Conservation (phyloP, 92 coral and sea anemone species). For the Phenganax stokvisi region DNA sequence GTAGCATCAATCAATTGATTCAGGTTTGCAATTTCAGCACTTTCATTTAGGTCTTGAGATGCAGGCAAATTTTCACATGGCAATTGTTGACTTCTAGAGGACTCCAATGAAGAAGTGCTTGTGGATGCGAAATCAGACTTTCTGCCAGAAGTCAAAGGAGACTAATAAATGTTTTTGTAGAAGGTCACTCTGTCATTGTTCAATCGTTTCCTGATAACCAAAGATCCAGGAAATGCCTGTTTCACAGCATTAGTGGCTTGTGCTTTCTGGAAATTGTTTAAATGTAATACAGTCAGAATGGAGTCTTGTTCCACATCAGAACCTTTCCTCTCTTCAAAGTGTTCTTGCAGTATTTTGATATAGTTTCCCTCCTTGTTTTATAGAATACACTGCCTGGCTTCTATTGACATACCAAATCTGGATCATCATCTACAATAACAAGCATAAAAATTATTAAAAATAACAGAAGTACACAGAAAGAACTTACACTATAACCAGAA, state of each 20-base stretch:
- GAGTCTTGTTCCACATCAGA: neutral
- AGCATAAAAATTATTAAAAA: too few species aligned
- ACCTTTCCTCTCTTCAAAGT: neutral
- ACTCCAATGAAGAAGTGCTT: neutral
- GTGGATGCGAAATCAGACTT: conserved; percentile 5
- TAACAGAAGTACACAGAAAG: too few species aligned
- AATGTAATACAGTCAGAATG: neutral
- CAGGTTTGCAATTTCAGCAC: conserved; percentile 20
- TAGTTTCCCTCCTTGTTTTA: neutral
- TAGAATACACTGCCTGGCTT: neutral
- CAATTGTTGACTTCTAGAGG: conserved; percentile 11
- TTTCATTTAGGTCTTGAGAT: conserved; percentile 3
- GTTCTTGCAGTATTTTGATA: neutral
- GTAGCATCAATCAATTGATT: conserved; percentile 22
- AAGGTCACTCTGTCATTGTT: conserved; percentile 24
- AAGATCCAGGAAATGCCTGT: conserved; percentile 22
- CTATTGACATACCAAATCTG: too few species aligned
- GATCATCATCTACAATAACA: too few species aligned
- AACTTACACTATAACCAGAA: too few species aligned
- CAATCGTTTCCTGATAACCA: conserved; percentile 22
- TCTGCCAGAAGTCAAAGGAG: neutral
- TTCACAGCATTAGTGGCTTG: conserved; percentile 45
- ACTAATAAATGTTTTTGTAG: conserved; percentile 17
- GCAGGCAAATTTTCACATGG: neutral
- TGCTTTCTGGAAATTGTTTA: conserved; percentile 1